Evolutionary conservation across 2,888 invertebrate species (phyloP).

Genomic region (Oscheius sp.): DNA sequence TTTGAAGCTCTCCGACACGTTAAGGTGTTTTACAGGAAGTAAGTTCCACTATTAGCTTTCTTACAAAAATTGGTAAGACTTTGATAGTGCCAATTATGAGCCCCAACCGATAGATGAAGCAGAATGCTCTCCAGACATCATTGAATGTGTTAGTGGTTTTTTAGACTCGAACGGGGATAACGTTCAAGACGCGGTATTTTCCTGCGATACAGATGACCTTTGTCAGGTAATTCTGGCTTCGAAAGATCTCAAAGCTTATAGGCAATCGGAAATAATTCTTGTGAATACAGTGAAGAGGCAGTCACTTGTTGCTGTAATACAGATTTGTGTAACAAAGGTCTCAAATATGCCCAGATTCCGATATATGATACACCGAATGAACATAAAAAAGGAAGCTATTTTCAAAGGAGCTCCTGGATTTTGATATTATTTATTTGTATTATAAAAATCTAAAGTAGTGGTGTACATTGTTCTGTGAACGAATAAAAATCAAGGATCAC

Average conservation of each 20-base stretch:
- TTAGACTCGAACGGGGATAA: neutral
- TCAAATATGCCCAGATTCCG: slow-evolving; percentile 4
- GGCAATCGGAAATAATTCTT: slow-evolving; percentile 12
- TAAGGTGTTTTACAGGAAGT: slow-evolving; percentile 5
- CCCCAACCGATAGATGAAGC: neutral
- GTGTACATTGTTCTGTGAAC: neutral
- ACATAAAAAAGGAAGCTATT: neutral
- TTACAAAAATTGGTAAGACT: neutral
- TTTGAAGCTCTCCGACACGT: neutral
- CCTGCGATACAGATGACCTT: slow-evolving; percentile 8
- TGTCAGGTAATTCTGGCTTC: slow-evolving; percentile 3
- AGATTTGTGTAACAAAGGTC: slow-evolving; percentile 18
- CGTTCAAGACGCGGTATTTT: neutral
- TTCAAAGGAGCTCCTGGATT: too few relatives aligned
- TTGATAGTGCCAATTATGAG: neutral
- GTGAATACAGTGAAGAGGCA: neutral
- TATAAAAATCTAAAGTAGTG: neutral
- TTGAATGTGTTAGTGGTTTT: neutral
- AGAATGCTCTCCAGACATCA: neutral
- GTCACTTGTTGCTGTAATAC: slow-evolving; percentile 7
- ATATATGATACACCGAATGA: neutral
- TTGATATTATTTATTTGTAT: too few relatives aligned
- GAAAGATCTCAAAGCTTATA: neutral
- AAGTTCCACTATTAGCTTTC: neutral
- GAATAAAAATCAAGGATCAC: neutral